Evolutionary conservation across 53 echinoderm and acorn worm species (phyloP).

Genomic region (Astropecten irregularis): DNA sequence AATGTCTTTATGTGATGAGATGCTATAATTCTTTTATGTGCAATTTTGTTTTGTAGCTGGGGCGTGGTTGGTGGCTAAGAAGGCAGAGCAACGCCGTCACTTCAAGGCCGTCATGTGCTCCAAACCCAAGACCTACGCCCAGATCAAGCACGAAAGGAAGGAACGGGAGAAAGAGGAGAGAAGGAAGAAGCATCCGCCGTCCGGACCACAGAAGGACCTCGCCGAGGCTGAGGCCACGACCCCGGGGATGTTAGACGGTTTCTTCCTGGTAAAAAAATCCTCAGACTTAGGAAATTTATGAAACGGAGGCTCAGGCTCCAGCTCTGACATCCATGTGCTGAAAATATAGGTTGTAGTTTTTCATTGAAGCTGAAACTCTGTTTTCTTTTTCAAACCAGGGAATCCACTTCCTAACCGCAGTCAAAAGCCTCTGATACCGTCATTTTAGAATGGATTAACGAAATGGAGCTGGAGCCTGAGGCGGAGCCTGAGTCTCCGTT

Average conservation of each 20-base stretch:
- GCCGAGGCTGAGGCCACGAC: conserved; percentile 63
- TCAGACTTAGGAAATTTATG: no score
- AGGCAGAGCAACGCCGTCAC: conserved; percentile 74
- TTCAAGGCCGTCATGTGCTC: conserved; percentile 63
- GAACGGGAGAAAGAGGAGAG: conserved; percentile 68
- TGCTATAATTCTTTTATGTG: no score
- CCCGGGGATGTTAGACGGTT: conserved; percentile 83
- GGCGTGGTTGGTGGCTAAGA: conserved; percentile 89
- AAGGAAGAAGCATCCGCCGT: conserved; percentile 5
- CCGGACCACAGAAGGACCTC: neutral
- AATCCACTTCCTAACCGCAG: no score
- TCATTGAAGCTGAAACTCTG: no score
- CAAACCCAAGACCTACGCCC: conserved; percentile 86
- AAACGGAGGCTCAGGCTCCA: no score
- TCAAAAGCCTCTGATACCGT: no score
- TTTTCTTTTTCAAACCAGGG: no score
- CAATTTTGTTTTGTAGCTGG: conserved; percentile 53
- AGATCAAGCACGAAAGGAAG: conserved; percentile 84
- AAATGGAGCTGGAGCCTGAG: no score
- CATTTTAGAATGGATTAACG: no score
- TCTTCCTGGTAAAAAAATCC: conserved; percentile 83
- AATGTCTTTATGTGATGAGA: neutral
- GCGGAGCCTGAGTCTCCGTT: no score
- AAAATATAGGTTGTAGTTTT: no score
- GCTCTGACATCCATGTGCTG: no score